These are phyloP conservation scores for Ceriagrion tenellum DNA, from an alignment of 2,888 invertebrate species.

Conservation along the genomic window DNA sequence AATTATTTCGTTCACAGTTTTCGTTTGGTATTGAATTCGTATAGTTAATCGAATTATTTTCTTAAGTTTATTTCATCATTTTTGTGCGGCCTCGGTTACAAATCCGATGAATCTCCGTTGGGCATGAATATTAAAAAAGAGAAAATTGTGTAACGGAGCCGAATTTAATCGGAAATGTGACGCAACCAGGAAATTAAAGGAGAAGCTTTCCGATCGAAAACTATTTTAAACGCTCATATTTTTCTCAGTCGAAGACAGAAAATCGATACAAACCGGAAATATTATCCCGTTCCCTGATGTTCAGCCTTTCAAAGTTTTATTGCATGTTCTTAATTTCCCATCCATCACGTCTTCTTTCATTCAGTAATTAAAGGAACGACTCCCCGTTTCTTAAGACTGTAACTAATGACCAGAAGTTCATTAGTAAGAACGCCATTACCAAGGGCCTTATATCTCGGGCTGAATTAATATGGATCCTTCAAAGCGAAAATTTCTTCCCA, in stretches of 20 bases:
- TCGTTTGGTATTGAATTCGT: no score
- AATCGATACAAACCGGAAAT: not conserved
- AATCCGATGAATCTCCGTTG: not conserved
- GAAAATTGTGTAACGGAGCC: not conserved
- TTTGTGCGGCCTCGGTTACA: not conserved
- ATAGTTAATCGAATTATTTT: no score
- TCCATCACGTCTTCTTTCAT: not conserved
- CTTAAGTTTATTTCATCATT: not conserved
- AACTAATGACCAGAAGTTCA: not conserved
- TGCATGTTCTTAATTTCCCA: not conserved
- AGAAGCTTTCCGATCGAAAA: not conserved
- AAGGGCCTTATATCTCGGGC: not conserved
- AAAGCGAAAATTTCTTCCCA: not conserved
- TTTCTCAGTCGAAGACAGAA: not conserved
- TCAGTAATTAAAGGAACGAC: not conserved
- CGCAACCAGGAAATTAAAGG: constrained; percentile 1
- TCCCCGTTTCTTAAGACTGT: not conserved
- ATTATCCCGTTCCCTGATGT: not conserved
- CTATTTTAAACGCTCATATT: not conserved
- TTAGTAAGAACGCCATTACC: not conserved
- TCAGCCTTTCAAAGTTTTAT: not conserved
- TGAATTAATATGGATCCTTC: not conserved
- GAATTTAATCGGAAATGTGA: not conserved
- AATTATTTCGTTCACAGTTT: no score
- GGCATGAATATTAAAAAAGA: not conserved